phyloP scores from a whole-genome alignment of 2,113 vertebrate genomes.

The Silurus asotus region DNA sequence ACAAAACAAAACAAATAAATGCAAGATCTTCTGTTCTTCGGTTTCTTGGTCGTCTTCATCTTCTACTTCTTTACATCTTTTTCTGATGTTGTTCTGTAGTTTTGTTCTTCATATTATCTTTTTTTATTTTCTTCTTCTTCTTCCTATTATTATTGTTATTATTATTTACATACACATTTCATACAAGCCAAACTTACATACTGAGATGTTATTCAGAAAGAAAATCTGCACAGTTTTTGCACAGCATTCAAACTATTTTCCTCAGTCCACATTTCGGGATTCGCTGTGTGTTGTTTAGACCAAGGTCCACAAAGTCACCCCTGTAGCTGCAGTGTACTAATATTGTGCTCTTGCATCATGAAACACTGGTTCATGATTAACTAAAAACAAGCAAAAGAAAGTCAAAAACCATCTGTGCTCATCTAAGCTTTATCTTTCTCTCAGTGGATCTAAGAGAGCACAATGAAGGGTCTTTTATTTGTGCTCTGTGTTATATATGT shows the following conservation, averaged over 20 bases:
- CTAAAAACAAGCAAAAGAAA: constrained; percentile 41
- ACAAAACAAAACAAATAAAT: background rate
- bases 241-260: background rate
- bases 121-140: background rate
- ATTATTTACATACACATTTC: background rate
- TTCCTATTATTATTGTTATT: background rate
- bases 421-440: background rate
- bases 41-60: background rate
- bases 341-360: background rate
- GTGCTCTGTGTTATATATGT: constrained; percentile 31
- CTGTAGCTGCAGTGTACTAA: background rate
- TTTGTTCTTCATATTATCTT: background rate
- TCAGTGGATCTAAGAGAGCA: background rate
- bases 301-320: constrained; percentile 23
- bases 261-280: background rate
- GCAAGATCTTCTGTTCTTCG: background rate
- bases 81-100: background rate
- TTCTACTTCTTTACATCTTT: background rate
- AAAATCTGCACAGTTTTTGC: background rate
- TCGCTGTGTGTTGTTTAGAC: background rate
- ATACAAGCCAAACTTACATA: background rate
- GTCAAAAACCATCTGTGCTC: background rate
- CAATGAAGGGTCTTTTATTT: constrained; percentile 38
- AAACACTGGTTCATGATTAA: constrained; percentile 42
- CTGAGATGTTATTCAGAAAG: background rate